Evolutionary conservation across 1,140 invertebrate genomes (phyloP).

Genomic region (Drosophila ficusphila): DNA sequence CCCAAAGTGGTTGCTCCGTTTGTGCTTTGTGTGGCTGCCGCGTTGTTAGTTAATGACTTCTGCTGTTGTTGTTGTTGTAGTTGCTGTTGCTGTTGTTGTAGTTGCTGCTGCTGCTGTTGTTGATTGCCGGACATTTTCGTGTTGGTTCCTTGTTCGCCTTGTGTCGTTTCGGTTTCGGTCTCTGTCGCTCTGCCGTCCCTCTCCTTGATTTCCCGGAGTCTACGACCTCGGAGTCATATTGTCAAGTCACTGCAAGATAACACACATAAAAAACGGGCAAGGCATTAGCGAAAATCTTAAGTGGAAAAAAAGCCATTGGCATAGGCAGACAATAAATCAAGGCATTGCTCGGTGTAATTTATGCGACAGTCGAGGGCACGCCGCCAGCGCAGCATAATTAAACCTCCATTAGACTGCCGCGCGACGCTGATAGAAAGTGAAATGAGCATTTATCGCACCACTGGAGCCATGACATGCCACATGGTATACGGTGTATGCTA

Average conservation of each 20-base stretch:
- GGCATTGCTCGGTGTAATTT: slow-evolving; percentile 58
- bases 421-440: slow-evolving; percentile 72
- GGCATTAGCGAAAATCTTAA: slow-evolving; percentile 41
- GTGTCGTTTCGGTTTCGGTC: slow-evolving; percentile 38
- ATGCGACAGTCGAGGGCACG: slow-evolving; percentile 69
- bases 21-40: slow-evolving; percentile 38
- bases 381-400: slow-evolving; percentile 61
- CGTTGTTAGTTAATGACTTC: slow-evolving; percentile 25
- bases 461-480: slow-evolving; percentile 64
- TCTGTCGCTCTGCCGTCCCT: slow-evolving; percentile 5
- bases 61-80: slow-evolving; percentile 34
- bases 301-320: slow-evolving; percentile 11
- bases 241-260: slow-evolving; percentile 52
- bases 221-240: slow-evolving; percentile 61
- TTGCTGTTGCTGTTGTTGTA: slow-evolving; percentile 37
- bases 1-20: slow-evolving; percentile 59
- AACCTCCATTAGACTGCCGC: slow-evolving; percentile 73
- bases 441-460: slow-evolving; percentile 75
- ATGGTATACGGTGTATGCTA: no score
- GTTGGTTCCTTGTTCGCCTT: slow-evolving; percentile 68
- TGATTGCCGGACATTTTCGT: slow-evolving; percentile 78
- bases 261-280: slow-evolving; percentile 36
- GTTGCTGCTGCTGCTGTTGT: slow-evolving; percentile 64
- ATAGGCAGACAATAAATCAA: slow-evolving; percentile 59
- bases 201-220: slow-evolving; percentile 38